Percentiles rank a stretch among this genome's conserved stretches.
These are phyloP conservation scores for Aleiodes testaceus DNA, from an alignment of 2,888 invertebrate genomes.

Conservation along the genomic window DNA sequence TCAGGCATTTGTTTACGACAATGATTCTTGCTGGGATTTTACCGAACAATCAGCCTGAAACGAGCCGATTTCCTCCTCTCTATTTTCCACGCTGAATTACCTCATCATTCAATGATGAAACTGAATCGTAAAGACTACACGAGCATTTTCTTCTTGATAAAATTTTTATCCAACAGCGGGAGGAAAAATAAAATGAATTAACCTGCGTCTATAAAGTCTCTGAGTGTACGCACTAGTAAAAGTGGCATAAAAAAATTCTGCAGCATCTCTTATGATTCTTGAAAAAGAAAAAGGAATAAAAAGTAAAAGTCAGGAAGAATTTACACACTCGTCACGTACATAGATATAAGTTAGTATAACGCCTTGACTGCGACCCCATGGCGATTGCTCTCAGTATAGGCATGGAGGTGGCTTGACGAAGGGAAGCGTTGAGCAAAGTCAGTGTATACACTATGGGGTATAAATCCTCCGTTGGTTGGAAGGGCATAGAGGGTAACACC, in stretches of 20 bases:
- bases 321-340: conserved; percentile 33
- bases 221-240: conserved; percentile 32
- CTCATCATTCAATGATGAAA: conserved; percentile 14
- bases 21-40: conserved; percentile 46
- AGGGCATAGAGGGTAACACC: conserved; percentile 24
- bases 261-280: conserved; percentile 49
- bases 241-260: conserved; percentile 51
- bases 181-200: neutral
- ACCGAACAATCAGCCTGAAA: conserved; percentile 10
- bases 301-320: conserved; percentile 17
- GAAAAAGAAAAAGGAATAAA: neutral
- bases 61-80: conserved; percentile 26
- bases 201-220: neutral
- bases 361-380: neutral
- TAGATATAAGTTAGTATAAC: conserved; percentile 32
- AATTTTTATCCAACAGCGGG: too few relatives aligned
- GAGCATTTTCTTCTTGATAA: too few relatives aligned
- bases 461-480: conserved; percentile 22
- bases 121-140: conserved; percentile 3
- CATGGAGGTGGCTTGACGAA: conserved; percentile 1
- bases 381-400: neutral
- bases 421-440: conserved; percentile 23
- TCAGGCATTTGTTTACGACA: conserved; percentile 50
- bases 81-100: conserved; percentile 5
- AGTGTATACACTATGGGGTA: conserved; percentile 26